Percentiles rank a stretch among this genome's conserved stretches.
Conservation (phyloP, 1,140 invertebrate species). For the Pogonus chalceus region DNA sequence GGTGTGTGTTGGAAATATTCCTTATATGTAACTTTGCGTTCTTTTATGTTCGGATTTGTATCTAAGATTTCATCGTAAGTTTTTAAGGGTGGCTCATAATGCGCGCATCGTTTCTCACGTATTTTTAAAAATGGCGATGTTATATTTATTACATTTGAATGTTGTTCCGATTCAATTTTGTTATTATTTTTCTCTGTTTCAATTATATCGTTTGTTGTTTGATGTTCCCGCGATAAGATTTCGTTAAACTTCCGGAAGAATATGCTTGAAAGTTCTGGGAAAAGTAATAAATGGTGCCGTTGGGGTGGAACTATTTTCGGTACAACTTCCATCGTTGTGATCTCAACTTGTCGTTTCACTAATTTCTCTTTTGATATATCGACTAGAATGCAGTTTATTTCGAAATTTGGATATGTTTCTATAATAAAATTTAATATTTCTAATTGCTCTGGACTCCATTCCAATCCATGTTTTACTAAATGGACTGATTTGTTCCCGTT, state of each 20-base stretch:
- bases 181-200: background rate
- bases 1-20: constrained; percentile 21
- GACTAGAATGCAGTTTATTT: constrained; percentile 4
- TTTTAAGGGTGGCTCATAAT: background rate
- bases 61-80: constrained; percentile 17
- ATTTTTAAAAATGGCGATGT: background rate
- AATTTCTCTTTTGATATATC: constrained; percentile 1
- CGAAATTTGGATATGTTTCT: constrained; percentile 12
- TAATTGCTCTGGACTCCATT: constrained; percentile 21
- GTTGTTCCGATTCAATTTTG: background rate
- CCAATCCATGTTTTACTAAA: constrained; percentile 20
- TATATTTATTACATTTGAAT: constrained; percentile 1
- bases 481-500: constrained; percentile 10
- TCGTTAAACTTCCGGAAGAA: constrained; percentile 10
- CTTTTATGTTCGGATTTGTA: constrained; percentile 18
- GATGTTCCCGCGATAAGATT: background rate
- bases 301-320: too few species aligned
- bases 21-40: constrained; percentile 18
- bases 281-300: too few species aligned
- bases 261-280: too few species aligned
- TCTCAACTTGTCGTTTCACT: background rate
- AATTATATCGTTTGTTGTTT: background rate
- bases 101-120: constrained; percentile 1
- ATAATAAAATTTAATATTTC: constrained; percentile 21
- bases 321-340: too few species aligned